These are phyloP conservation scores for Colinus virginianus DNA, from an alignment of 2,113 vertebrate genomes.

Conservation along the genomic window DNA sequence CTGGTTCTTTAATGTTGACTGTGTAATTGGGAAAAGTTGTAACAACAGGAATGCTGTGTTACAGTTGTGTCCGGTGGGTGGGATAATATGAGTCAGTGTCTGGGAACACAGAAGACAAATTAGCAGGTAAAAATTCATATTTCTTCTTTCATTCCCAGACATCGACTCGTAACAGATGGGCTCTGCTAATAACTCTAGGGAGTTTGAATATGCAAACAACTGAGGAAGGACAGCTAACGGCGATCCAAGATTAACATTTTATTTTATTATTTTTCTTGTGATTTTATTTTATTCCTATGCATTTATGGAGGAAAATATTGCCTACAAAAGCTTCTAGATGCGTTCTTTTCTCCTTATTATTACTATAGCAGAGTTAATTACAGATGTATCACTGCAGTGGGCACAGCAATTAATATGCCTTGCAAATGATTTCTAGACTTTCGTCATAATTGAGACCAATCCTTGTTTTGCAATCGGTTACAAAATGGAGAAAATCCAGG, in stretches of 20 bases:
- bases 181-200: slow-evolving; percentile 10
- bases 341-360: neutral
- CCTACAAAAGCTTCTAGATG: neutral
- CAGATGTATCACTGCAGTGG: neutral
- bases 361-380: neutral
- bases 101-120: slow-evolving; percentile 65
- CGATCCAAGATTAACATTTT: neutral
- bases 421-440: neutral
- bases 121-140: slow-evolving; percentile 54
- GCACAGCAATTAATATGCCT: neutral
- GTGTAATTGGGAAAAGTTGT: slow-evolving; percentile 44
- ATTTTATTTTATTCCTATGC: neutral
- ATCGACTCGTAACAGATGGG: slow-evolving; percentile 52
- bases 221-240: neutral
- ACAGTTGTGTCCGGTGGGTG: slow-evolving; percentile 24
- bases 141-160: slow-evolving; percentile 71
- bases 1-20: neutral
- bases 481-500: neutral
- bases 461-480: slow-evolving; percentile 1
- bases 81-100: slow-evolving; percentile 69
- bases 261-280: neutral
- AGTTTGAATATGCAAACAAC: neutral
- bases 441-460: neutral
- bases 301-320: neutral
- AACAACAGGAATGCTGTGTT: slow-evolving; percentile 44